Conservation (phyloP, 2,113 vertebrate genomes). For the Ginglymostoma cirratum region DNA sequence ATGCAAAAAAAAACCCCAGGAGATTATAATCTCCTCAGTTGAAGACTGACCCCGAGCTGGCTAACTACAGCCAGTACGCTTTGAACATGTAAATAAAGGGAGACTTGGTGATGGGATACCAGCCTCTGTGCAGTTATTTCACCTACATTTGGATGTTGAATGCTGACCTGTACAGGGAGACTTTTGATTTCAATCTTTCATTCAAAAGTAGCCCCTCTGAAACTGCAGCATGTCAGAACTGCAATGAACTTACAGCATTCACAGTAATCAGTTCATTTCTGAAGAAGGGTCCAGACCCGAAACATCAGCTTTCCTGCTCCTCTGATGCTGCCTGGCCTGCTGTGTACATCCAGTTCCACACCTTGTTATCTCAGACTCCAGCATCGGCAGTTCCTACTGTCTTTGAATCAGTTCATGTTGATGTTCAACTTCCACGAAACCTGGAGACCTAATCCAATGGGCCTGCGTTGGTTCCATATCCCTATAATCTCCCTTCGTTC, state of each 20-base stretch:
- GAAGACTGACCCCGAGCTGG: too few relatives aligned
- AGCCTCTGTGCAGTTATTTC: too few relatives aligned
- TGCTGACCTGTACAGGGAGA: background rate
- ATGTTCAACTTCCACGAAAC: background rate
- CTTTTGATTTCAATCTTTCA: background rate
- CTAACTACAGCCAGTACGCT: too few relatives aligned
- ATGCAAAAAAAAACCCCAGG: slow-evolving; percentile 61
- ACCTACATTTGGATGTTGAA: background rate
- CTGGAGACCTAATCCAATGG: background rate
- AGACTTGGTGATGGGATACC: too few relatives aligned
- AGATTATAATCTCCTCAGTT: too few relatives aligned
- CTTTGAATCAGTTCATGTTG: background rate
- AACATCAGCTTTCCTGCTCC: too few relatives aligned
- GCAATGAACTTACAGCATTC: background rate
- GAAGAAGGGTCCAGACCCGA: too few relatives aligned
- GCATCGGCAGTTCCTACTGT: too few relatives aligned
- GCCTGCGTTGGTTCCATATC: background rate
- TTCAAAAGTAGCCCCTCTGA: background rate
- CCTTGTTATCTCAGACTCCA: too few relatives aligned
- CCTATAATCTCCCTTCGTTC: background rate
- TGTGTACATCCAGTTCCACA: too few relatives aligned
- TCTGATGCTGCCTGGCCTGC: too few relatives aligned
- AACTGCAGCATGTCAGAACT: background rate
- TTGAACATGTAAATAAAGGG: too few relatives aligned
- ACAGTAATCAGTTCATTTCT: background rate